A percentile compares a stretch with the other conserved stretches of the same genome.
Conservation (phyloP, 2,888 invertebrate genomes). For the Macaria notata region DNA sequence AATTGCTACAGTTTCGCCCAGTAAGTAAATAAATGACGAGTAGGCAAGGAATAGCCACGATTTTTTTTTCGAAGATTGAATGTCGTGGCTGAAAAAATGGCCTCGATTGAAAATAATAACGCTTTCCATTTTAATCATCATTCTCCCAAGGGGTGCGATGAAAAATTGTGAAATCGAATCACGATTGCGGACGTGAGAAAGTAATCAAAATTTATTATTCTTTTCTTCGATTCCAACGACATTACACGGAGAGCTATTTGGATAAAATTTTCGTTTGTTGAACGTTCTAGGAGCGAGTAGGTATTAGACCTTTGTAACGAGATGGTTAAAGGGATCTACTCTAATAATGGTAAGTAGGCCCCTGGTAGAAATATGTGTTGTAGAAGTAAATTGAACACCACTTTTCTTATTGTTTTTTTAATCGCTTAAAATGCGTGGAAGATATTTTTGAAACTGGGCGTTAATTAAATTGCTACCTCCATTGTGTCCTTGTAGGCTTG, state of each 20-base stretch:
- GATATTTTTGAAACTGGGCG: too few relatives aligned
- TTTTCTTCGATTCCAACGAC: constrained; percentile 64
- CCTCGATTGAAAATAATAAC: constrained; percentile 54
- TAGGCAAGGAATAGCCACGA: constrained; percentile 20
- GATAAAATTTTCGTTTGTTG: constrained; percentile 20
- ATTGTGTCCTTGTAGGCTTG: too few relatives aligned
- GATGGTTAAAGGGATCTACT: too few relatives aligned
- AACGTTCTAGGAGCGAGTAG: not conserved
- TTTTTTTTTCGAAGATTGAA: constrained; percentile 35
- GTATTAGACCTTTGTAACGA: too few relatives aligned
- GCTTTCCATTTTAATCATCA: constrained; percentile 69
- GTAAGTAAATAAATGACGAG: constrained; percentile 23
- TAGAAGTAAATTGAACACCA: too few relatives aligned
- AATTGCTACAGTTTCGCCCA: constrained; percentile 13
- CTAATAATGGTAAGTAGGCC: too few relatives aligned
- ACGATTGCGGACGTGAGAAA: constrained; percentile 75
- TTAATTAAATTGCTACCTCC: too few relatives aligned
- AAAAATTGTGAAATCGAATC: constrained; percentile 74
- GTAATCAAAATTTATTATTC: constrained; percentile 80
- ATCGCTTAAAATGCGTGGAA: too few relatives aligned
- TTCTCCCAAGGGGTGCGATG: constrained; percentile 57
- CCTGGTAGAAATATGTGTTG: too few relatives aligned
- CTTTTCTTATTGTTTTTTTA: too few relatives aligned
- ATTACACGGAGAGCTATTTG: constrained; percentile 55
- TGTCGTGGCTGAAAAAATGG: constrained; percentile 38